Conservation (phyloP, 1,140 invertebrate genomes). For the Sminthurides bifidus region DNA sequence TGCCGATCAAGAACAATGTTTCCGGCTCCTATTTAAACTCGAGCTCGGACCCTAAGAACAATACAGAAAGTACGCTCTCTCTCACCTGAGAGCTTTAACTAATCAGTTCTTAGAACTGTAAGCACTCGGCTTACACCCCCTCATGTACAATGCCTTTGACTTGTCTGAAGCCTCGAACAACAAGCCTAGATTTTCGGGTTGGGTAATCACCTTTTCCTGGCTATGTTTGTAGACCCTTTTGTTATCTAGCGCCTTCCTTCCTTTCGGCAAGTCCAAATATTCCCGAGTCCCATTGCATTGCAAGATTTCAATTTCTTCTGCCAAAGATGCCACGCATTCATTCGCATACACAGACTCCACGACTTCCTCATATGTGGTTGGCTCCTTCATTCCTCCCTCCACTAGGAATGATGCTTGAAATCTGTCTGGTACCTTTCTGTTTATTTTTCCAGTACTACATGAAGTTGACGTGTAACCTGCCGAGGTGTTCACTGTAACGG, state of each 20-base stretch:
- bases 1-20: too few relatives aligned
- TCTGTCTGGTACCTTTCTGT: background rate
- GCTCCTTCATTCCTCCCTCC: background rate
- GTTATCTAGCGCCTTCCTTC: too few relatives aligned
- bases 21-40: too few relatives aligned
- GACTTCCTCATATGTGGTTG: constrained; percentile 5
- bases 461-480: background rate
- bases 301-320: background rate
- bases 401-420: background rate
- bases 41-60: too few relatives aligned
- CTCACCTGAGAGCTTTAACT: too few relatives aligned
- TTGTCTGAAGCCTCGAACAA: constrained; percentile 22
- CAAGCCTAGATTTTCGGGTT: too few relatives aligned
- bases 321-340: constrained; percentile 6
- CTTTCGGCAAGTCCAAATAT: background rate
- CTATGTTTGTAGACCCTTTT: too few relatives aligned
- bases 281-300: background rate
- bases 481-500: too few relatives aligned
- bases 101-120: too few relatives aligned
- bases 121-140: too few relatives aligned
- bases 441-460: background rate
- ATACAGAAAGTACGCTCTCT: too few relatives aligned
- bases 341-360: background rate
- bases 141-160: constrained; percentile 18
- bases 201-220: too few relatives aligned